These are phyloP conservation scores for Caradrina kadenii DNA, from an alignment of 2,888 invertebrate species.

Conservation along the genomic window DNA sequence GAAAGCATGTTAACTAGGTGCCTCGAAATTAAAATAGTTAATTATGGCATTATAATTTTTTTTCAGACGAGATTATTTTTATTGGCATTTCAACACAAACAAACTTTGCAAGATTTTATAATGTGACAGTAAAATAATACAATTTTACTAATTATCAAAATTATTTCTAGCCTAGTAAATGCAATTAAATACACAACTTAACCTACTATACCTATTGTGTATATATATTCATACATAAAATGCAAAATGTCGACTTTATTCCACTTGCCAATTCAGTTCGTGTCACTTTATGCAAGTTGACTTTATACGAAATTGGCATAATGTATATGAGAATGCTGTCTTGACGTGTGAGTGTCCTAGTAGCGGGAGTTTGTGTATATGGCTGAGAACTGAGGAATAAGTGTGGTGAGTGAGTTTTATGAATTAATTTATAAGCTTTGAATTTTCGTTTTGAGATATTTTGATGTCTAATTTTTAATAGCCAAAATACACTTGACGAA, in stretches of 20 bases:
- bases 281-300: conserved; percentile 20
- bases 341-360: conserved; percentile 31
- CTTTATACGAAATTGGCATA: conserved; percentile 27
- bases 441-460: conserved; percentile 40
- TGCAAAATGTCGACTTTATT: conserved; percentile 43
- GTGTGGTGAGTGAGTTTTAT: conserved; percentile 48
- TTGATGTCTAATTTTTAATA: not conserved
- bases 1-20: not conserved
- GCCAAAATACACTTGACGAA: not conserved
- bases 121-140: too few species aligned
- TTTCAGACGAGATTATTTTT: not conserved
- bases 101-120: not conserved
- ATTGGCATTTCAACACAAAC: too few species aligned
- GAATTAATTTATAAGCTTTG: conserved; percentile 59
- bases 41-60: not conserved
- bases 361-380: conserved; percentile 44
- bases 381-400: conserved; percentile 23
- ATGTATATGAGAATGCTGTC: conserved; percentile 20
- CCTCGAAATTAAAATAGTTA: not conserved
- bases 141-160: too few species aligned
- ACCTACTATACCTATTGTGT: too few species aligned
- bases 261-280: conserved; percentile 43
- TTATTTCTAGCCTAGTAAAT: not conserved
- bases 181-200: not conserved
- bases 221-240: not conserved